Evolutionary conservation across 1,140 invertebrate genomes (phyloP).

Genomic region (Lordiphosa collinella): DNA sequence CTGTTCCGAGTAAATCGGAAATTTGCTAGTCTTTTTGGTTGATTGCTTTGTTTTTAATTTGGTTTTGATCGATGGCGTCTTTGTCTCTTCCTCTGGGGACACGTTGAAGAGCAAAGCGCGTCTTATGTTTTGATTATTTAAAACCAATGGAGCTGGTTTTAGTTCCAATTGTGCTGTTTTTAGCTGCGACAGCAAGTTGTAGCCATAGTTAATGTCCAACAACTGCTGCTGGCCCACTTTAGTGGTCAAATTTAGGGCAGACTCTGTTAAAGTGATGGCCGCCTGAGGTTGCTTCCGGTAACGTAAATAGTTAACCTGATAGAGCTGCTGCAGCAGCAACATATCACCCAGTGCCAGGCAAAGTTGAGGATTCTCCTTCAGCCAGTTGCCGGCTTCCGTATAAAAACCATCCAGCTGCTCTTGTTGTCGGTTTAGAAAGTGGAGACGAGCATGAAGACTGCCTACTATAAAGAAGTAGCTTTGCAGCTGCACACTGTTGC

Average conservation of each 20-base stretch:
- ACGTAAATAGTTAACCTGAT: conserved; percentile 43
- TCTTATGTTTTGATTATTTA: background rate
- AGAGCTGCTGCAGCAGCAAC: conserved; percentile 38
- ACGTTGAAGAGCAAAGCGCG: conserved; percentile 41
- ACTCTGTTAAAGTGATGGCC: conserved; percentile 29
- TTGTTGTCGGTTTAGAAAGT: conserved; percentile 46
- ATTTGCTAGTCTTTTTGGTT: conserved; percentile 12
- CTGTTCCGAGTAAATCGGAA: conserved; percentile 44
- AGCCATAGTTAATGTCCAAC: conserved; percentile 43
- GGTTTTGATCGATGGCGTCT: background rate
- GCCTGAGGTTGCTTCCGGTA: conserved; percentile 7
- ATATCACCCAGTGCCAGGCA: conserved; percentile 14
- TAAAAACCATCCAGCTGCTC: conserved; percentile 62
- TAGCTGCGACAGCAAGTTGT: conserved; percentile 45
- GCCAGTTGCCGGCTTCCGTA: conserved; percentile 29
- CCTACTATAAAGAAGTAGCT: conserved; percentile 50
- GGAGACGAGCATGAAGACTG: conserved; percentile 55
- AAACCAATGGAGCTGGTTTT: background rate
- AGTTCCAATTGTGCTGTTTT: conserved; percentile 29
- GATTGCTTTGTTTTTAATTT: background rate
- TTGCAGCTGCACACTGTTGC: conserved; percentile 31
- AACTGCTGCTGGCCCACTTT: background rate
- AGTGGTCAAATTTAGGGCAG: conserved; percentile 12
- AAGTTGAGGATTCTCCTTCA: conserved; percentile 13
- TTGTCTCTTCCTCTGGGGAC: conserved; percentile 29